Evolutionary conservation across 2,113 vertebrate genomes (phyloP), one percentile per base, ranked within the genome.

Genomic region (Gallinago undulata): DNA sequence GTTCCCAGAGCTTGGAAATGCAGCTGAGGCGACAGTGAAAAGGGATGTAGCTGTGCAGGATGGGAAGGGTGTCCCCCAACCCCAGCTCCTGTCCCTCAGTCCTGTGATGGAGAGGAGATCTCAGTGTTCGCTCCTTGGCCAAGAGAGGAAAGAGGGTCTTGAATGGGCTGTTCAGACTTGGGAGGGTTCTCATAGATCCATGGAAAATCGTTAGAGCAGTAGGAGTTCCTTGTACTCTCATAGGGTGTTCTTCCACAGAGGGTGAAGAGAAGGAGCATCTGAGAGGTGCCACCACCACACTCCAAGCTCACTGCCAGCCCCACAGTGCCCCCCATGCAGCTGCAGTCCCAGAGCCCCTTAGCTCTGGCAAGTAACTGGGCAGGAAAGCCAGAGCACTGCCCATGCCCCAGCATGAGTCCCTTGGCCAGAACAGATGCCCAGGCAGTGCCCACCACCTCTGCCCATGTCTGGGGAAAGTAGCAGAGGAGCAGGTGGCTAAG

Each of bases 181-280:
- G 41, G 3, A 25, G 27, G 19, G 59, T 87, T n/a, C 77, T 83
- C 59, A 3, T 41, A 87, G 23, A 78, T 81, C 59, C 51, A 64
- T 19, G 6, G n/a, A 4, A 37, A 7, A 8, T 2, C 0, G 0
- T 7, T 0, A 6, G 0, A 19, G 48, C 35, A 75, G 19, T 0
- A 3, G 8, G 1, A 3, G 2, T 0, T 4, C 3, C 3, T 3
- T 39, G 9, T 31, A 8, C 4, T 19, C 15, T 31, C 37, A 15
- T 1, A 7, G 2, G 0, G 10, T 10, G 1, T 21, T 18, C 0
- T 3, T 19, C 3, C 1, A 37, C 39, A 67, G 5, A 0, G 0
- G 0, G 0, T 0, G 9, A 73, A 68, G 13, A 5, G 10, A 77
- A 83, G 25, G 10, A 76, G 11, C 13, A 56, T 0, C 1, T 50